A percentile compares a stretch with the other conserved stretches of the same genome.
Conservation (phyloP, 2,888 invertebrate genomes). For the Hemicrepidius hirtus region DNA sequence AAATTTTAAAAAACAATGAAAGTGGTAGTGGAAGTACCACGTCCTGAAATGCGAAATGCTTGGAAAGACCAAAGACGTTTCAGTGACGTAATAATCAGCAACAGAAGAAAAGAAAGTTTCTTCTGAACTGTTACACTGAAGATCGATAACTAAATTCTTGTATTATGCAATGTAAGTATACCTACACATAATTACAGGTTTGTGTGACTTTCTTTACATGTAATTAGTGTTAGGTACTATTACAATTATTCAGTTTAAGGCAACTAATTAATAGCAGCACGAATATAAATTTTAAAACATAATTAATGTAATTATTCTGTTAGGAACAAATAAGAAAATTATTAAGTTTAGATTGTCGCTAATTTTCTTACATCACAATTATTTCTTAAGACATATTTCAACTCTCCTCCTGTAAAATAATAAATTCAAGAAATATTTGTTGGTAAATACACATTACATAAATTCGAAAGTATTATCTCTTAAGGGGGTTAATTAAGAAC, state of each 20-base stretch:
- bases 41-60: background rate
- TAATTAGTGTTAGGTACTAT: background rate
- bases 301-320: too few species aligned
- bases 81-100: constrained; percentile 32
- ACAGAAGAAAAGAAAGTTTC: constrained; percentile 53
- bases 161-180: constrained; percentile 12
- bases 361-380: too few species aligned
- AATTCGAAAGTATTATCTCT: constrained; percentile 3
- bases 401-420: too few species aligned
- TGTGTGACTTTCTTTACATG: constrained; percentile 6
- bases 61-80: constrained; percentile 14
- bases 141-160: constrained; percentile 21
- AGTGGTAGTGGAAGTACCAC: too few species aligned
- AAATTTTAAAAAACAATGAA: too few species aligned
- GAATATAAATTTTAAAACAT: background rate
- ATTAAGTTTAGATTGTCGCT: too few species aligned
- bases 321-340: background rate
- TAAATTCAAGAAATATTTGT: too few species aligned
- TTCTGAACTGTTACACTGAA: constrained; percentile 30
- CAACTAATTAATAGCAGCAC: too few species aligned
- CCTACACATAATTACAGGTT: constrained; percentile 12
- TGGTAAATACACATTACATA: background rate
- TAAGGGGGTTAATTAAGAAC: background rate
- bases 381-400: too few species aligned
- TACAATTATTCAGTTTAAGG: background rate